Evolutionary conservation across 2,888 invertebrate species (phyloP), one percentile per base, ranked within the genome.

Genomic region (Iselma pallidipennis): DNA sequence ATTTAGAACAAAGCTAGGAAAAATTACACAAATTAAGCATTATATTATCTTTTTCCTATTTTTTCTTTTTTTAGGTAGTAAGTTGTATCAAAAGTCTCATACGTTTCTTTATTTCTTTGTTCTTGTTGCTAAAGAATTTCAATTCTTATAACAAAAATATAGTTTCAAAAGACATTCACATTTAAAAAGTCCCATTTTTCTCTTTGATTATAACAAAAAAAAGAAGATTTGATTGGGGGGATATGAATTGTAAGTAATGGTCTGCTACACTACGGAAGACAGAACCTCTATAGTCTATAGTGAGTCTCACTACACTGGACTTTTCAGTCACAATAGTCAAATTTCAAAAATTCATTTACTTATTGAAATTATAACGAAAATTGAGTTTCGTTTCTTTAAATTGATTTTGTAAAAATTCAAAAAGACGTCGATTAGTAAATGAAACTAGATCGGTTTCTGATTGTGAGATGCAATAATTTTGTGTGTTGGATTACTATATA

Each of bases 1-100:
- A 71, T 77, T 77, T 76, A 77, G 73, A 77, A 78, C 74, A 74
- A 45, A 76, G 74, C 76, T 77, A 75, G 70, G 72, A 75, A 74
- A 71, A 23, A 23, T 42, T 71, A 66, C 59, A 62, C 66, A 63
- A 66, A 61, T 63, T 55, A 60, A 63, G 61, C 61, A 65, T 50
- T 56, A 25, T 25, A 28, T 28, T 5, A 28, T 1, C 1, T 28
- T 28, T 7, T 6, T 6, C 9, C 6, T 28, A 28, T 28, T 28
- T 1, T 28, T 9, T 28, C 6, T 25, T 4, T 48, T 65, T 67
- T 56, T 64, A 65, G n/a, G n/a, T n/a, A n/a, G n/a, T n/a, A n/a
- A n/a, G n/a, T 71, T 69, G 73, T 74, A 74, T 74, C 71, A 74
- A 72, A 74, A 73, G 62, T 65, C 60, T 70, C 62, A 66, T 56